Evolutionary conservation across 1,140 invertebrate genomes (phyloP), one percentile per base, ranked within the genome.

Genomic region (Drosophila asahinai): DNA sequence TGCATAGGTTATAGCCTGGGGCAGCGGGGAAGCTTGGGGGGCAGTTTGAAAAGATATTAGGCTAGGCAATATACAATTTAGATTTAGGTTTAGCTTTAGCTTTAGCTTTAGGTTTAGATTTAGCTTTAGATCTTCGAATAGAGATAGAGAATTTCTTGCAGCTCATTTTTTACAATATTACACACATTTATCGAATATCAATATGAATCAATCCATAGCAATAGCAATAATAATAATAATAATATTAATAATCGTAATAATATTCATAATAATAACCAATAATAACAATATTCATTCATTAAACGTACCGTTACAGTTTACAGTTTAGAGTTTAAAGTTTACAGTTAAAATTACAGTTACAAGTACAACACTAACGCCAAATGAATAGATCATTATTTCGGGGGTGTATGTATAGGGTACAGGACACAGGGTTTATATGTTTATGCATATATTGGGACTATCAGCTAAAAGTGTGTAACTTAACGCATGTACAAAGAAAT

Each of bases 281-380:
- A 87, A 87, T 87, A 87, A 89, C 68, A 86, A 87, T 87, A 84
- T 81, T 72, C 78, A 87, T 68, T 74, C 72, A 81, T 73, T 73
- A 73, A 70, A 72, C 52, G 14, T 67, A 67, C 58, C 33, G 58
- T 63, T 73, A 73, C 52, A 51, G 62, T 70, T 54, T 55, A 55
- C 7, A 22, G 52, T 55, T 55, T 86, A 84, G 59, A 76, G 51
- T 67, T 55, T 55, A 55, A 19, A 55, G 33, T 64, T 76, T 83
- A 82, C 74, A 73, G 49, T 64, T 76, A 83, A 68, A 73, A 54
- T 67, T 83, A 83, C 68, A 83, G 63, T 89, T 87, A 87, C 48
- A 89, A 78, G 86, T 89, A 89, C 83, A 89, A 89, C 81, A 90
- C 84, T 87, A 87, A 87, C 87, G 81, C 81, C 81, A 84, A 55